Evolutionary conservation across 2,888 invertebrate genomes (phyloP).

Genomic region (Scaptomyza flava): DNA sequence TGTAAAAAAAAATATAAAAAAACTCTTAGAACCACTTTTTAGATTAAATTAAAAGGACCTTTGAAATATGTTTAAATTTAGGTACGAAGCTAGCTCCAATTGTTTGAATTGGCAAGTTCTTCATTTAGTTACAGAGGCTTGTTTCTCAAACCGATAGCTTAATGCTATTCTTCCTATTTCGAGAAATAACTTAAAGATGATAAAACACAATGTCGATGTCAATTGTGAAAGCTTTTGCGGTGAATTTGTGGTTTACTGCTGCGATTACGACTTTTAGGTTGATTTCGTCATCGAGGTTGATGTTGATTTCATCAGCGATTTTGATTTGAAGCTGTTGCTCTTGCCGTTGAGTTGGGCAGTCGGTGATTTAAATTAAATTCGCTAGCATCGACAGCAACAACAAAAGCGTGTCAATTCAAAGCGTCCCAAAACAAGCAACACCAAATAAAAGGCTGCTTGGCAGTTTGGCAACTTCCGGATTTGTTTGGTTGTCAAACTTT

Average conservation of each 20-base stretch:
- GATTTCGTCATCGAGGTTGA: constrained; percentile 15
- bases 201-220: constrained; percentile 34
- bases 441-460: constrained; percentile 45
- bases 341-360: constrained; percentile 32
- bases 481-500: constrained; percentile 53
- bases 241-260: constrained; percentile 33
- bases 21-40: no score
- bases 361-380: constrained; percentile 61
- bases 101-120: no score
- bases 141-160: no score
- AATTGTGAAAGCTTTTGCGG: constrained; percentile 41
- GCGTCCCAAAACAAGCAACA: constrained; percentile 22
- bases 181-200: no score
- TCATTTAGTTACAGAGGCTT: no score
- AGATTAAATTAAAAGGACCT: no score
- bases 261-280: constrained; percentile 12
- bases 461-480: constrained; percentile 57
- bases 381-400: constrained; percentile 7
- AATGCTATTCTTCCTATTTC: no score
- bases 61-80: no score
- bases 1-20: no score
- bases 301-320: constrained; percentile 48
- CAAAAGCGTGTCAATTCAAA: constrained; percentile 22
- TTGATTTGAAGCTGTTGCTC: constrained; percentile 40
- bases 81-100: no score